These are phyloP conservation scores for Plemyria rubiginata DNA, from an alignment of 2,888 invertebrate genomes.

Conservation along the genomic window DNA sequence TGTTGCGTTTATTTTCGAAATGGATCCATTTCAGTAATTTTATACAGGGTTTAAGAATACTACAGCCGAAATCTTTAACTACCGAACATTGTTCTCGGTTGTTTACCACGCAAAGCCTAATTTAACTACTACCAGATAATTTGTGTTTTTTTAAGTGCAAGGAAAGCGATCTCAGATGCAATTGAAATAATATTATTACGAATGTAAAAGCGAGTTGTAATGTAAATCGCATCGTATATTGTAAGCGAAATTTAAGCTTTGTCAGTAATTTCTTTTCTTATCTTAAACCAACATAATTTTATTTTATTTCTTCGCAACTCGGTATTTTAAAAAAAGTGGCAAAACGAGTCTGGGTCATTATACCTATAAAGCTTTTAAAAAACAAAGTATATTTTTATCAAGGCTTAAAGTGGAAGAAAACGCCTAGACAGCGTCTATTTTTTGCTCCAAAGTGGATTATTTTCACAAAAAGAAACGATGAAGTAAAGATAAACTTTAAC, in stretches of 20 bases:
- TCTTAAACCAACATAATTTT: not conserved
- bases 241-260: too few species aligned
- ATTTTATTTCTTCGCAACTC: slow-evolving; percentile 8
- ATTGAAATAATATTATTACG: too few species aligned
- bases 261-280: too few species aligned
- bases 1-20: not conserved
- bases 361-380: slow-evolving; percentile 19
- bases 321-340: slow-evolving; percentile 9
- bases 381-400: slow-evolving; percentile 12
- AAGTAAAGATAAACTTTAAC: not conserved
- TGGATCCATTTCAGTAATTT: not conserved
- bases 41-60: not conserved
- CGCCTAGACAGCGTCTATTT: slow-evolving; percentile 1
- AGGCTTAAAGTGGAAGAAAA: slow-evolving; percentile 5
- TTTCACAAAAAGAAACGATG: not conserved
- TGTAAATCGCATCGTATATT: too few species aligned
- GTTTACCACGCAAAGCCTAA: too few species aligned
- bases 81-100: too few species aligned
- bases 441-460: slow-evolving; percentile 11
- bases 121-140: too few species aligned
- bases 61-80: too few species aligned
- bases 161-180: too few species aligned
- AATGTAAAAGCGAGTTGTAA: too few species aligned
- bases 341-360: slow-evolving; percentile 18
- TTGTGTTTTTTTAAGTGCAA: too few species aligned